Base-by-base conservation (phyloP, 35 echinoderm and acorn worm genomes). In the Strongylocentrotus purpuratus region DNA sequence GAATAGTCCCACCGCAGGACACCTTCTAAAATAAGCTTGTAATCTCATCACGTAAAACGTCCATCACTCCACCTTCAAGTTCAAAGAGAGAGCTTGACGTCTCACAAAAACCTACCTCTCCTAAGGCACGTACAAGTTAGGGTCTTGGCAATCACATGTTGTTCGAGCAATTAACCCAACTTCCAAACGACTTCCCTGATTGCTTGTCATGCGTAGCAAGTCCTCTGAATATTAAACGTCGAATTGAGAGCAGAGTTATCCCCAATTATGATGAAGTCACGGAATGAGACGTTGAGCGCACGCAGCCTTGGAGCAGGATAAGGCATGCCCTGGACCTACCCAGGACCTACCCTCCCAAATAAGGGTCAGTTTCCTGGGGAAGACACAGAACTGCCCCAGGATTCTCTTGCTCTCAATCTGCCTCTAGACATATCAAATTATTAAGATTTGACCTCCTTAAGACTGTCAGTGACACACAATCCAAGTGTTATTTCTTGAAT, bases 131-230 rank as follows among this genome's bases (percentile, higher is more conserved):
- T 55, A 15, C 50, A 55, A 55, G 50, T 12, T 28, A 78, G 25
- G 65, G 65, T 78, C 65, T 78, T 28, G 25, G 65, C 65, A 78
- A 78, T 78, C 65, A 78, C 65, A 78, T 78, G 65, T 78, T 78
- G 22, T 78, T 78, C 28, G n/a, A 78, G 65, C n/a, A 78, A 78
- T 78, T 78, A 78, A 5, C 65, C 28, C 65, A 78, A 78, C 65
- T 78, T 78, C 65, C 65, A 78, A 78, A 28, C 28, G 22, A 78
- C 65, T 78, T 78, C 28, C 65, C 65, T n/a, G 65, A 78, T 78
- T 78, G 65, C 65, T 78, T 78, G 65, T 78, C 65, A 78, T 78
- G 25, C 0, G 28, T n/a, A 78, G 65, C 28, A 7, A 8, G 22
- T 78, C 20, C 28, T n/a, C 65, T 78, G 65, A 78, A n/a, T 28